Evolutionary conservation across 2,113 vertebrate species (phyloP).

Genomic region (Brachypodius melanocephalos): DNA sequence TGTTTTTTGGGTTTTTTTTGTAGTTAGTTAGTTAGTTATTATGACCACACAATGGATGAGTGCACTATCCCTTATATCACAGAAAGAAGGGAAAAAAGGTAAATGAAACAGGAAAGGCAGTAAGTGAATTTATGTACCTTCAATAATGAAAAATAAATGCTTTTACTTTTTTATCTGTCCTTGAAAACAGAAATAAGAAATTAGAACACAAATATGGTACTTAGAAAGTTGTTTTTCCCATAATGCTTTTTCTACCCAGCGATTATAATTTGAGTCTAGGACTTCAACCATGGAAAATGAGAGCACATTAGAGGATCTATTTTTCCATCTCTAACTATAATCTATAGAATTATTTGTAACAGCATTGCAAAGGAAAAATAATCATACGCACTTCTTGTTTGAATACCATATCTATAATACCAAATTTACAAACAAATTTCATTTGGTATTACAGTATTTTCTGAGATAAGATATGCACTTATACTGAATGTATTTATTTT

Average conservation of each 20-base stretch:
- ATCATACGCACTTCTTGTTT: not conserved
- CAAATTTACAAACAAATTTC: not conserved
- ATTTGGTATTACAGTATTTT: not conserved
- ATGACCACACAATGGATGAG: not conserved
- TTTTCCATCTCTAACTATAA: not conserved
- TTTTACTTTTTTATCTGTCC: not conserved
- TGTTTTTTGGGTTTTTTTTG: no score
- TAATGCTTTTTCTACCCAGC: not conserved
- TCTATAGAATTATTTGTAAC: not conserved
- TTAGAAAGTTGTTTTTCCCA: not conserved
- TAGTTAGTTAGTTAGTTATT: not conserved
- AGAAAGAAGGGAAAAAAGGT: not conserved
- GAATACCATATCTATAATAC: not conserved
- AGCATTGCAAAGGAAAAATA: not conserved
- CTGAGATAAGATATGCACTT: not conserved
- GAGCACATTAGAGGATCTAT: not conserved
- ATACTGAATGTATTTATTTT: not conserved
- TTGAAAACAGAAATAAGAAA: not conserved
- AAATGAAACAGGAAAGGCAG: not conserved
- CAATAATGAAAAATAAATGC: not conserved
- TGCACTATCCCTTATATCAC: not conserved
- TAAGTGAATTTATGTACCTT: not conserved
- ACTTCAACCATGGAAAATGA: not conserved
- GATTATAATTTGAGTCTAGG: not conserved
- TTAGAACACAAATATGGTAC: not conserved